Evolutionary conservation across 2,888 invertebrate species (phyloP).

Genomic region (Lycocerus yunnanus): DNA sequence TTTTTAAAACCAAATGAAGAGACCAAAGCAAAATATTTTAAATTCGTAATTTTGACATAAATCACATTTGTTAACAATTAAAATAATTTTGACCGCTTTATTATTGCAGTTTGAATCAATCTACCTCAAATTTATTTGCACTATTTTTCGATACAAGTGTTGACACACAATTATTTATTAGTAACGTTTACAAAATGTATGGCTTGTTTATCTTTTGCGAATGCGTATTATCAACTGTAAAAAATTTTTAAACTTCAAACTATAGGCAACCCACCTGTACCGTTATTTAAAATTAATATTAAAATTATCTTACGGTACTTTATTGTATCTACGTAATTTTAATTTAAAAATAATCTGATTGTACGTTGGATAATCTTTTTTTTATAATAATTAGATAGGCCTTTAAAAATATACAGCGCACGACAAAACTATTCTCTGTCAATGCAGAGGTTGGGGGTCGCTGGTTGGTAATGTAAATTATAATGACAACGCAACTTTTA

Average conservation of each 20-base stretch:
- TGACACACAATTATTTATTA: not conserved
- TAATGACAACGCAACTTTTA: too few species aligned
- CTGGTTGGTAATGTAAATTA: too few species aligned
- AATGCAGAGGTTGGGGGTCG: too few species aligned
- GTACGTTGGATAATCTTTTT: too few species aligned
- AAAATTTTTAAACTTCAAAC: not conserved
- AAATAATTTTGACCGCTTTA: not conserved
- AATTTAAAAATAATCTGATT: too few species aligned
- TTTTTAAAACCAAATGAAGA: conserved; percentile 6
- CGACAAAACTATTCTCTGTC: too few species aligned
- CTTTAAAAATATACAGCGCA: too few species aligned
- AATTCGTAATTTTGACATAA: conserved; percentile 4
- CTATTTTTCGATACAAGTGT: not conserved
- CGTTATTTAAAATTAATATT: not conserved
- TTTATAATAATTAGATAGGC: too few species aligned
- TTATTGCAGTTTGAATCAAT: not conserved
- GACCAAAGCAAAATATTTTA: not conserved
- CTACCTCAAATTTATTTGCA: not conserved
- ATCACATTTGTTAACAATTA: not conserved
- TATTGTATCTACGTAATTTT: too few species aligned
- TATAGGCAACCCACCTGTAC: not conserved
- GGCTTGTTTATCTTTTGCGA: not conserved
- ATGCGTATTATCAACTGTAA: not conserved
- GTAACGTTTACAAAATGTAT: not conserved
- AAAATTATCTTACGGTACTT: too few species aligned